Conservation (phyloP, 2,888 invertebrate species). For the Disparrhopalites patrizii region DNA sequence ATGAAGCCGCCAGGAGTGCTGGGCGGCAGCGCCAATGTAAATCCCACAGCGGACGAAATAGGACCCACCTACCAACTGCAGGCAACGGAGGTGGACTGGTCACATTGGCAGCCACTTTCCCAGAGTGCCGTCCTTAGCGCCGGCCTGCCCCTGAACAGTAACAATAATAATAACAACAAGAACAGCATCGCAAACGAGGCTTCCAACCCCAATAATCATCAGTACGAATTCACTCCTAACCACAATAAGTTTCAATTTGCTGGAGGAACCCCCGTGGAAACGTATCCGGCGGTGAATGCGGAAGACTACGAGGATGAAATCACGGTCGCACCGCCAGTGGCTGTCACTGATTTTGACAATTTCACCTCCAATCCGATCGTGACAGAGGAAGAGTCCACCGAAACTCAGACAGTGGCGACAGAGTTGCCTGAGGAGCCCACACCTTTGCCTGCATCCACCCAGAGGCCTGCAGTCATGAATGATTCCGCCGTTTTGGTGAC, state of each 20-base stretch:
- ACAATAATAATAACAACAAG: background rate
- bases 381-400: background rate
- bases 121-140: background rate
- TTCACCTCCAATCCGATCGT: background rate
- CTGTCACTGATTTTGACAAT: background rate
- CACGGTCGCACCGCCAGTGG: background rate
- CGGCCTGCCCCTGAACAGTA: background rate
- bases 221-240: no score
- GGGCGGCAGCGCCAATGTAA: background rate
- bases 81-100: conserved; percentile 17
- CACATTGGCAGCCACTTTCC: conserved; percentile 25
- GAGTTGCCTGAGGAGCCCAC: background rate
- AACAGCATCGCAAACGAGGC: background rate
- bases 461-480: background rate
- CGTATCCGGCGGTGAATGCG: conserved; percentile 6
- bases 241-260: background rate
- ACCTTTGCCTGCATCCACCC: no score
- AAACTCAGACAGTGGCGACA: background rate
- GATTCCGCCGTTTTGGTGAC: background rate
- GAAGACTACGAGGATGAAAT: background rate
- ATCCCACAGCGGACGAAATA: background rate
- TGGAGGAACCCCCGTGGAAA: conserved; percentile 20
- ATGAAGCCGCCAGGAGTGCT: conserved; percentile 8
- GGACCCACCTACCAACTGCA: conserved; percentile 26
- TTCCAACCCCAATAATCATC: background rate